phyloP scores from a whole-genome alignment of 2,888 invertebrate genomes.

The Dynastes tityus region DNA sequence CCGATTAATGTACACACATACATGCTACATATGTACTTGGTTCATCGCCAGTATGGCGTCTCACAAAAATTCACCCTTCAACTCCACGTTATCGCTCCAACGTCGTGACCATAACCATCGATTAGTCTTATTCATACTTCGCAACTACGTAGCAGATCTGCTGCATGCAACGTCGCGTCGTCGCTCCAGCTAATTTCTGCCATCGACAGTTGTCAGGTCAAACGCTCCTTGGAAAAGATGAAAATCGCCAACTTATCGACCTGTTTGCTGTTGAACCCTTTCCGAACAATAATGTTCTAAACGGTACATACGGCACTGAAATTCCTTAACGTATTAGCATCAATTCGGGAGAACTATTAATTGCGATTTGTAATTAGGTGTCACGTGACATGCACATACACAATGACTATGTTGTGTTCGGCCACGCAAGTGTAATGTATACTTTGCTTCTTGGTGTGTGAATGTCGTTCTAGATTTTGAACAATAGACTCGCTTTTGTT shows the following conservation, averaged over 20 bases:
- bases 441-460: conserved; percentile 32
- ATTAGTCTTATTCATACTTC: conserved; percentile 10
- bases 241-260: conserved; percentile 8
- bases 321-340: too few relatives aligned
- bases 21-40: neutral
- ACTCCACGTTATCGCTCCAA: conserved; percentile 11
- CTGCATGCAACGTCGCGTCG: conserved; percentile 13
- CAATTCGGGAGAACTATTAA: neutral
- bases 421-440: conserved; percentile 25
- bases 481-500: conserved; percentile 10
- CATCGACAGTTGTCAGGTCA: neutral
- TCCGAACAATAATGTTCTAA: neutral
- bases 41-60: conserved; percentile 27
- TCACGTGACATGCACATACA: neutral
- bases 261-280: conserved; percentile 3
- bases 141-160: conserved; percentile 8
- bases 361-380: conserved; percentile 16
- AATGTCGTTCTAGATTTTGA: conserved; percentile 35
- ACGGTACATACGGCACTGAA: neutral
- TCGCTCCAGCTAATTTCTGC: conserved; percentile 13
- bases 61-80: neutral
- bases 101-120: conserved; percentile 28
- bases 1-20: neutral
- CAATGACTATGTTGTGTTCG: neutral
- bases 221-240: neutral